Base-by-base conservation (phyloP, 2,888 invertebrate species). In the Agrotis puta region DNA sequence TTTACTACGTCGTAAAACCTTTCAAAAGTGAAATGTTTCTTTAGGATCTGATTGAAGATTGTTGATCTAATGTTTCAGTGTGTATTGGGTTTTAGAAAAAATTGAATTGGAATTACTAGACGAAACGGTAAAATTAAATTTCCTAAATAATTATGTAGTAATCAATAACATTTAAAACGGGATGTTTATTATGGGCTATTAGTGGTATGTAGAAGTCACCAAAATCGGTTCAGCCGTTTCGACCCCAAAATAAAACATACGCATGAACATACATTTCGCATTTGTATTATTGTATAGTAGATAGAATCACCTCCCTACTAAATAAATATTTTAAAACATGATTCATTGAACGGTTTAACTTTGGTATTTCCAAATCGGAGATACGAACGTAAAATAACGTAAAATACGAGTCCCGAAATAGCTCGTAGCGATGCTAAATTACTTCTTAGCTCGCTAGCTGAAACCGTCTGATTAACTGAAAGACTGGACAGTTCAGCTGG, bases 1-100 rank as follows among this genome's bases (percentile, higher is more conserved):
- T 84, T 84, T 81, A 81, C 70, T 65, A 47, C 54, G 48, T 64
- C 79, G 64, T 85, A 84, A 78, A 84, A 74, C 65, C 70, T 76
- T 53, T 43, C 77, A 13, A 47, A 63, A 75, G 58, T 64, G 50
- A 77, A 73, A 84, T 75, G 61, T 39, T 72, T 66, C 68, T 70
- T 70, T 64, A 64, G 56, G 48, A 20, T 68, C 53, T 59, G 70
- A 74, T 71, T 77, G 77, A 64, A 85, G 68, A 68, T 56, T 54
- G 22, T 70, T 64, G 43, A 63, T 65, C 33, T 45, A 61, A 67
- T 61, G 39, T 47, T 45, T 64, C 47, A 39, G 50, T 53, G 13
- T 16, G 43, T 27, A 14, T 48, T 54, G 24, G 33, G 54, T 1
- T 59, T 63, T 56, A 27, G 13, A 47, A 53, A 48, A 45, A 59